Conservation (phyloP, 2,888 invertebrate genomes). For the Dysmachus trigonus region DNA sequence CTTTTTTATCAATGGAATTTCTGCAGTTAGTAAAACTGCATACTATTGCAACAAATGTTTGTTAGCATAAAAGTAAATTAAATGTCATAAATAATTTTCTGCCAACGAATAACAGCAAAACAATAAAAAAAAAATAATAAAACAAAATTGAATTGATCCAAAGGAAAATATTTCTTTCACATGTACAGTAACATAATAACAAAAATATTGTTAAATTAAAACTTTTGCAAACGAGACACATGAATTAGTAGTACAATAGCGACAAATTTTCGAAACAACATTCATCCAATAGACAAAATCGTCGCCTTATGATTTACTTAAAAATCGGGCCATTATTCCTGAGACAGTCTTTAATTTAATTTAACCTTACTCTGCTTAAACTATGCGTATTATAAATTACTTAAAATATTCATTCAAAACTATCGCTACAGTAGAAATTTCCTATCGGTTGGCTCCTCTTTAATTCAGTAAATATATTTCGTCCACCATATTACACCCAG, state of each 20-base stretch:
- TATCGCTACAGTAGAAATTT: conserved; percentile 39
- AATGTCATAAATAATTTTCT: neutral
- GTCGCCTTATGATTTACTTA: conserved; percentile 17
- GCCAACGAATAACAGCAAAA: neutral
- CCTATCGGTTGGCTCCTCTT: conserved; percentile 29
- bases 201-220: conserved; percentile 32
- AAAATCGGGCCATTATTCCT: conserved; percentile 51
- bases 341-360: conserved; percentile 52
- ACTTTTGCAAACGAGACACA: conserved; percentile 19
- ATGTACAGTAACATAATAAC: conserved; percentile 16
- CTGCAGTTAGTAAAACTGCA: neutral
- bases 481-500: neutral
- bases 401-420: conserved; percentile 12
- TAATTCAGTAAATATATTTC: neutral
- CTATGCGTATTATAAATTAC: conserved; percentile 44
- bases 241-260: conserved; percentile 1
- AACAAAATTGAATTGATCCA: conserved; percentile 1
- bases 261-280: conserved; percentile 1
- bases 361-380: conserved; percentile 43
- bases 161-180: conserved; percentile 7
- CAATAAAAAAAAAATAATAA: neutral
- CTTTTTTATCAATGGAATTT: neutral
- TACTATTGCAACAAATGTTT: too few relatives aligned
- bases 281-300: conserved; percentile 25
- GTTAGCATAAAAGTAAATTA: neutral